Evolutionary conservation across 2,113 vertebrate species (phyloP).

Genomic region (Phylloscopus trochiloides): DNA sequence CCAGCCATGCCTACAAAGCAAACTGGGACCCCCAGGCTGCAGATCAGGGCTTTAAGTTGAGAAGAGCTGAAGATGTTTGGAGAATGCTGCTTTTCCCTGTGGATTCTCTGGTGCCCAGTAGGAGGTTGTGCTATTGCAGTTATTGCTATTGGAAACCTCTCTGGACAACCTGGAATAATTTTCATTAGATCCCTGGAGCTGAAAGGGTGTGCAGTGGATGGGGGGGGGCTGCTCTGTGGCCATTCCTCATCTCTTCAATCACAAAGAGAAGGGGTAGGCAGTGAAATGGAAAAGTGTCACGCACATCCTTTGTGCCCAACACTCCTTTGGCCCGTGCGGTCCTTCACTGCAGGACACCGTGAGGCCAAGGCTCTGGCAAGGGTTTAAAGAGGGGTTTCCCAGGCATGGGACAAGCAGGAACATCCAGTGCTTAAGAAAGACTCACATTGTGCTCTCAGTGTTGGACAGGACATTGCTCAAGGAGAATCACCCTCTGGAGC

Average conservation of each 20-base stretch:
- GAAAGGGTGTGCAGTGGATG: neutral
- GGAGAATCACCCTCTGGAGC: neutral
- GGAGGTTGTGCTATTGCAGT: neutral
- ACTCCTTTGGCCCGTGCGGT: rapidly evolving
- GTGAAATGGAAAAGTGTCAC: neutral
- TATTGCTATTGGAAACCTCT: neutral
- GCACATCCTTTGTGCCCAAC: neutral
- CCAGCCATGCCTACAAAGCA: rapidly evolving
- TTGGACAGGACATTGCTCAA: neutral
- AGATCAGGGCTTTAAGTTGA: neutral
- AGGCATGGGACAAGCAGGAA: neutral
- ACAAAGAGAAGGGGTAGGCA: neutral
- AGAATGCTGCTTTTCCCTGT: neutral
- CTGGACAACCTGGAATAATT: neutral
- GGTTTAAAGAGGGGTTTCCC: conserved; percentile 28
- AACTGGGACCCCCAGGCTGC: neutral
- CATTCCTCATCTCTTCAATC: neutral
- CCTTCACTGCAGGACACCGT: neutral
- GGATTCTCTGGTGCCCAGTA: neutral
- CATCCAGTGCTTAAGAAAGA: conserved; percentile 1
- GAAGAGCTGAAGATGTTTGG: neutral
- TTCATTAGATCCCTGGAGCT: neutral
- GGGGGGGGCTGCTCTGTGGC: neutral
- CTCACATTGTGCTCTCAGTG: neutral
- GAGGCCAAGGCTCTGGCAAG: conserved; percentile 10